Evolutionary conservation across 2,113 vertebrate genomes (phyloP).

Genomic region (Tamias sibiricus): DNA sequence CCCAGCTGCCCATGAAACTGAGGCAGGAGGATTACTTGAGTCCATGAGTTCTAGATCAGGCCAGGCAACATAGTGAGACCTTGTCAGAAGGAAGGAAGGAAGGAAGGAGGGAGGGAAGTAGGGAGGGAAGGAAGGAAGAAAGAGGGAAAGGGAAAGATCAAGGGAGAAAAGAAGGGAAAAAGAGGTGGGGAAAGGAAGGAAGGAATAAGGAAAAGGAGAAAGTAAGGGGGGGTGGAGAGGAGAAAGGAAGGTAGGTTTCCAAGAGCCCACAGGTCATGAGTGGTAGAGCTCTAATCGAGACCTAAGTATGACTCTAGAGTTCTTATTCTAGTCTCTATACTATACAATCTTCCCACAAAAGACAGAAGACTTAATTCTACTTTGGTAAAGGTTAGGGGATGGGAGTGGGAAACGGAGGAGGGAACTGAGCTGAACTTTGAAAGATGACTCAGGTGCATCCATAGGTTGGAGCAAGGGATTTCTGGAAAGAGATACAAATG

Average conservation of each 20-base stretch:
- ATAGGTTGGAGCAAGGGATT: background rate
- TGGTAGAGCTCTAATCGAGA: background rate
- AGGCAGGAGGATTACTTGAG: background rate
- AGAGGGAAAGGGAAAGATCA: too few species aligned
- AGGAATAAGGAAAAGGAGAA: rapidly evolving
- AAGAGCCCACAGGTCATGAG: background rate
- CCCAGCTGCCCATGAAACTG: background rate
- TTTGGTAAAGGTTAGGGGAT: background rate
- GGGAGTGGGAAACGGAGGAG: background rate
- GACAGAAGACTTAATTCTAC: background rate
- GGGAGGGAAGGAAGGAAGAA: background rate
- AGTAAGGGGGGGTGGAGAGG: too few species aligned
- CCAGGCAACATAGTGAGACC: background rate
- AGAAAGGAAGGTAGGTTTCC: too few species aligned
- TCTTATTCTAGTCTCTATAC: background rate
- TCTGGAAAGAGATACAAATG: background rate
- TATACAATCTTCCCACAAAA: background rate
- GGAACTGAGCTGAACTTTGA: background rate
- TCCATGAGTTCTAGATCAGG: background rate
- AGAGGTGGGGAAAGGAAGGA: too few species aligned
- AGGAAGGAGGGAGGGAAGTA: too few species aligned
- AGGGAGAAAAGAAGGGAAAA: too few species aligned
- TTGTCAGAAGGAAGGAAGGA: background rate
- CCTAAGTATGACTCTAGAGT: background rate
- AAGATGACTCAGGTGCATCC: background rate